These are phyloP conservation scores for Plutomurus gul DNA, from an alignment of 1,140 invertebrate genomes.

Conservation along the genomic window DNA sequence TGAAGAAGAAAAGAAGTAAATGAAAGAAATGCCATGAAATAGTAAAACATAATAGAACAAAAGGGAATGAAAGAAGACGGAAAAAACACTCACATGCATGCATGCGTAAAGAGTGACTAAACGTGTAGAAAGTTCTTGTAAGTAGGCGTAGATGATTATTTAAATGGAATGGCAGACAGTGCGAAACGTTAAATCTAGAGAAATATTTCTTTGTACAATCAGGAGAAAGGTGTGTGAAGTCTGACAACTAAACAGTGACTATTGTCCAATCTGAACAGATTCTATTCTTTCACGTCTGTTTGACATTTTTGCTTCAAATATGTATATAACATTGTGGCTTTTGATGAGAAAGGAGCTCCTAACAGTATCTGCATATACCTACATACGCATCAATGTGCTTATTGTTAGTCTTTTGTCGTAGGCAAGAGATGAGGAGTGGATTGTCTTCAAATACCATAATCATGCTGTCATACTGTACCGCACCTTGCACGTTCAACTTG, in stretches of 20 bases:
- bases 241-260: background rate
- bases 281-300: too few relatives aligned
- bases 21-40: background rate
- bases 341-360: too few relatives aligned
- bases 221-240: background rate
- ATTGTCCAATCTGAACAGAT: background rate
- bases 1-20: background rate
- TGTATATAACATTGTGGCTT: too few relatives aligned
- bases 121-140: background rate
- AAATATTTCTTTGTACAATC: background rate
- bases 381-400: too few relatives aligned
- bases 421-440: too few relatives aligned
- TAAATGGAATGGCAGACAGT: background rate
- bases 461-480: too few relatives aligned
- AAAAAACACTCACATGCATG: background rate
- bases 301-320: too few relatives aligned
- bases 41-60: background rate
- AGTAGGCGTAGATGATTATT: background rate
- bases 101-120: background rate
- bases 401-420: too few relatives aligned
- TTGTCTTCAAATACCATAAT: too few relatives aligned
- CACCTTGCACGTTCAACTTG: too few relatives aligned
- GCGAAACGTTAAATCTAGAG: background rate
- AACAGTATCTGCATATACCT: too few relatives aligned
- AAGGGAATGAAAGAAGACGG: background rate